Base-by-base conservation (phyloP, 2,888 invertebrate species). In the Xanthorhoe spadicearia region DNA sequence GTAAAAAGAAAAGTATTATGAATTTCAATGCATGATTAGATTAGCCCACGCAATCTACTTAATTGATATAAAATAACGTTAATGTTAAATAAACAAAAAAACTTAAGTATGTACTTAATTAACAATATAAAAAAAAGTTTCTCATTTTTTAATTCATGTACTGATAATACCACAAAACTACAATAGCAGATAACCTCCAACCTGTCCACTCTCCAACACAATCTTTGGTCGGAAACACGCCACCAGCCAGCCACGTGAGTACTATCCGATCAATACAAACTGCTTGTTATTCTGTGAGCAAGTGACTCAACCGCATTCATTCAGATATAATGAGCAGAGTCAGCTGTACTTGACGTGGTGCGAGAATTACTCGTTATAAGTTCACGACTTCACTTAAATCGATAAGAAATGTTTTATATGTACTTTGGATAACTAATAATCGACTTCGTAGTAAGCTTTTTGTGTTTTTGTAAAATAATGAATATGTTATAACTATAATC, bases 281-380 rank as follows among this genome's bases (percentile, higher is more conserved):
- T 38, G 35, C 18, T 35, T n/a, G 19, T 7, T 66, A 32, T 58
- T 43, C 66, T 61, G 62, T 15, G 54, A 48, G 38, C 38, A 43
- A 62, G 56, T 80, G 82, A 81, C 74, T 82, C 82, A 77, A 61
- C 56, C 72, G 78, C 77, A 72, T 78, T 81, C 84, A 84, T 84
- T 84, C 78, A 82, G 66, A 71, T 80, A 81, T 79, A 79, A 79
- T 76, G 75, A 74, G 69, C 58, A 51, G 57, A 66, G 75, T 81
- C 81, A 81, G 82, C 80, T 82, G 83, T 76, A 74, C 72, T 74
- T 59, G 48, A 64, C 68, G 64, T 58, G 64, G 63, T 17, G 23
- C 52, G 48, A 17, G 48, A 17, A 48, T 48, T 17, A 17, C 48
- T 17, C 38, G 38, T 43, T 43, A 13, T 7, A 6, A 17, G 13